Base-by-base conservation (phyloP, 2,113 vertebrate genomes). In the Boulengeromyrus knoepffleri region DNA sequence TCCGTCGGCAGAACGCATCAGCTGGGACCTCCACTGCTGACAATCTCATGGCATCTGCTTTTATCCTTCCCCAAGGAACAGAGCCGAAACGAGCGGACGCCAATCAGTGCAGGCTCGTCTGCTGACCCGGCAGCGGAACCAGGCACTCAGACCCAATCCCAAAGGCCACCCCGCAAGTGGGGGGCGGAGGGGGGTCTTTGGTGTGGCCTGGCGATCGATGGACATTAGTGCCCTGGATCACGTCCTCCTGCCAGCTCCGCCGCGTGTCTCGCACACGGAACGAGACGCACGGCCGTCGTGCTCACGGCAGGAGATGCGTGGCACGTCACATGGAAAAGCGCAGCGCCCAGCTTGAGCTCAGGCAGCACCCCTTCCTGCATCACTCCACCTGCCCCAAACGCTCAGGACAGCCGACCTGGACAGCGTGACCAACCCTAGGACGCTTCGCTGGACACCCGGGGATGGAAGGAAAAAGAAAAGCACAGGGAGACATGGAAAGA, bases 201-300 rank as follows among this genome's bases (percentile, higher is more conserved):
- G 45, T 21, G 21, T 92, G 92, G 93, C 93, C 91, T 87, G 15
- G 89, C 91, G 70, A 93, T 95, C 93, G 92, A 94, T 94, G 92
- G 92, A 91, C 92, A 92, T 94, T 93, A 95, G 93, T 91, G 93
- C 93, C 90, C 92, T 87, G 27, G 91, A 39, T 53, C 50, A 45
- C 83, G 36, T 80, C 74, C 74, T 42, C 90, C 88, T 80, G 74
- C 74, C 13, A 19, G 27, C 13, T 7, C 70, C 15, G 13, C 70
- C 9, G 70, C 36, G 15, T 36, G 70, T 17, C 31, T 36, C 70
- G 5, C 31, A 77, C 70, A 39, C 13, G 5, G 74, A 19, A 80
- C 74, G 36, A 80, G 74, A 80, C 1, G 74, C 13, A 0, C 0
- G 5, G 13, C 36, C 15, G 0, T 3, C 27, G 10, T 19, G 70